phyloP scores from a whole-genome alignment of 2,888 invertebrate genomes.

The Drosophila lacicola region DNA sequence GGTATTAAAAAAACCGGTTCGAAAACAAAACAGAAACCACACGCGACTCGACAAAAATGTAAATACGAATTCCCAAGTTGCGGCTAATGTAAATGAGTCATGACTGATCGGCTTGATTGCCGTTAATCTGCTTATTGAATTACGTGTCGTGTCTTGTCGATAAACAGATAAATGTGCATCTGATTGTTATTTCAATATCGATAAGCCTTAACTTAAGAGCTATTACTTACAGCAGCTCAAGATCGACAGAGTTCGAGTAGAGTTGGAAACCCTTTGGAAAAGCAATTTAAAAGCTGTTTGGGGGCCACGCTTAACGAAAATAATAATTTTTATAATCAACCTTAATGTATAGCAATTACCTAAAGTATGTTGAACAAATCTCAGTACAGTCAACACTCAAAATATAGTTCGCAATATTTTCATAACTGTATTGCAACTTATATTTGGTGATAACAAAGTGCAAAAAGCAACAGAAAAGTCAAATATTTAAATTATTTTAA shows the following conservation, averaged over 20 bases:
- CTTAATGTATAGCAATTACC: background rate
- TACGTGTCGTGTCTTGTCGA: constrained; percentile 32
- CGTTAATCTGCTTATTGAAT: constrained; percentile 30
- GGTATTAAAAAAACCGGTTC: constrained; percentile 16
- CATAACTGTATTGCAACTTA: no score
- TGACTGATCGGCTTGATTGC: constrained; percentile 6
- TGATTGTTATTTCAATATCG: constrained; percentile 6
- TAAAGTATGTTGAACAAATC: no score
- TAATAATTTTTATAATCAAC: background rate
- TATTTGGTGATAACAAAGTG: no score
- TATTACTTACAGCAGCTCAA: background rate
- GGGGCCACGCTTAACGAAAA: background rate
- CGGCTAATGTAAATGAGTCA: constrained; percentile 47
- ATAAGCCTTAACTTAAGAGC: constrained; percentile 19
- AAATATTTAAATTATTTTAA: no score
- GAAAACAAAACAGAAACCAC: constrained; percentile 27
- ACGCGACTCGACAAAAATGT: constrained; percentile 17
- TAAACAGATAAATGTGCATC: constrained; percentile 13
- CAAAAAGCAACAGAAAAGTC: no score
- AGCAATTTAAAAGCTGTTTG: background rate
- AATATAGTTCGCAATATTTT: no score
- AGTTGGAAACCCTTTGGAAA: background rate
- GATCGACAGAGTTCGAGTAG: background rate
- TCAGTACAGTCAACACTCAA: no score
- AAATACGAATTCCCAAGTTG: constrained; percentile 24